Evolutionary conservation across 2,888 invertebrate species (phyloP).

Genomic region (Meandrusa payeni): DNA sequence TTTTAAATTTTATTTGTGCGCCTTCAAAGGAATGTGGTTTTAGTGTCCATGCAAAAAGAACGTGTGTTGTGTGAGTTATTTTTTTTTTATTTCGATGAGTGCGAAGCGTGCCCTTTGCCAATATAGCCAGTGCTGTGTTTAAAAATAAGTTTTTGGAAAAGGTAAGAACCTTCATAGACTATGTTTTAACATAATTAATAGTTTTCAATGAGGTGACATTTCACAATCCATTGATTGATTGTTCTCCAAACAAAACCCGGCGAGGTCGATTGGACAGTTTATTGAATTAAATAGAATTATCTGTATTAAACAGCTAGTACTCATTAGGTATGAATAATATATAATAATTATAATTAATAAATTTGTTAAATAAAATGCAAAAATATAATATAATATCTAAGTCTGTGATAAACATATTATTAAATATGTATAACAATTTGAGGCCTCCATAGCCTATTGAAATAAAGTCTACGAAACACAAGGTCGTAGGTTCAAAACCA

Average conservation of each 20-base stretch:
- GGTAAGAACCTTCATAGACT: constrained; percentile 14
- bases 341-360: no score
- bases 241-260: constrained; percentile 11
- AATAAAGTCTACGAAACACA: no score
- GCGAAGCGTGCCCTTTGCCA: constrained; percentile 48
- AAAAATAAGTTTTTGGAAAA: constrained; percentile 27
- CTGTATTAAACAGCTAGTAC: not conserved
- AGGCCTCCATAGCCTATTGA: no score
- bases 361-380: no score
- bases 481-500: no score
- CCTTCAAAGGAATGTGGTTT: constrained; percentile 59
- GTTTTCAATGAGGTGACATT: constrained; percentile 1
- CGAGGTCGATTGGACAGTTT: constrained; percentile 1
- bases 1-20: constrained; percentile 39
- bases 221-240: not conserved
- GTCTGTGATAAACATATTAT: no score
- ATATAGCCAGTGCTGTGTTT: constrained; percentile 39
- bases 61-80: constrained; percentile 58
- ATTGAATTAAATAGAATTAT: not conserved
- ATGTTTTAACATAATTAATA: not conserved
- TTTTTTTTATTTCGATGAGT: constrained; percentile 45
- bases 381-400: no score
- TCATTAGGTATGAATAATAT: no score
- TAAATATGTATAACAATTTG: no score
- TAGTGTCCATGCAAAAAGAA: constrained; percentile 58